phyloP scores from a whole-genome alignment of 2,797 vertebrate genomes.

The Lophura swinhoii region DNA sequence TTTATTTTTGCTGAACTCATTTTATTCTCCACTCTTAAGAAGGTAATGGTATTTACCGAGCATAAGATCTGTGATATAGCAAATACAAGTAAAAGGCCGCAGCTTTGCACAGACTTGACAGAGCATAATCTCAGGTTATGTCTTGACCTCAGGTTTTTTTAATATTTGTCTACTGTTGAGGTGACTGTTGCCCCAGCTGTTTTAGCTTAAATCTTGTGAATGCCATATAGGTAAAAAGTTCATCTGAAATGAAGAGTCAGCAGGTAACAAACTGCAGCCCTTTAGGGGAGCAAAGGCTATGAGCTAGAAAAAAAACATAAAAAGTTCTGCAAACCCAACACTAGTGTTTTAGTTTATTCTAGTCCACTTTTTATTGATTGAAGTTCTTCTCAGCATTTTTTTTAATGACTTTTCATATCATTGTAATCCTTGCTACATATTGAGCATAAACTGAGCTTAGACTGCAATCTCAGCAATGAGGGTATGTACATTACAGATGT shows the following conservation, averaged over 20 bases:
- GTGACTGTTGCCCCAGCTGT: background rate
- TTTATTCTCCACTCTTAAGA: background rate
- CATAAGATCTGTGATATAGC: background rate
- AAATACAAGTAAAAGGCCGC: background rate
- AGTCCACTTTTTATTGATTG: background rate
- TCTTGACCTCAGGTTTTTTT: background rate
- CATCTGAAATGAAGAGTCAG: background rate
- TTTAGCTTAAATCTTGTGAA: background rate
- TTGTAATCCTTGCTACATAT: background rate
- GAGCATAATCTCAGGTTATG: background rate
- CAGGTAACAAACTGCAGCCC: background rate
- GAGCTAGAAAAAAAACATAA: background rate
- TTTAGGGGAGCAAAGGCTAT: background rate
- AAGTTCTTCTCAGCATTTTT: background rate
- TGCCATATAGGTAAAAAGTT: background rate
- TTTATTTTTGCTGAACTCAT: background rate
- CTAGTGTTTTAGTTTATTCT: background rate
- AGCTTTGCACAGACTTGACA: background rate
- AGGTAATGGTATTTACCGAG: background rate
- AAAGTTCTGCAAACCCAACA: accelerated
- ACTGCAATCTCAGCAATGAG: background rate
- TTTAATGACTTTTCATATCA: background rate
- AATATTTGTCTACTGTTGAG: background rate
- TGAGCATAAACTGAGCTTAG: background rate
- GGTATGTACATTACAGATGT: background rate